Percentiles rank a stretch among this genome's conserved stretches.
phyloP scores from a whole-genome alignment of 1,140 invertebrate species.

The Drosophila nigrodunni region DNA sequence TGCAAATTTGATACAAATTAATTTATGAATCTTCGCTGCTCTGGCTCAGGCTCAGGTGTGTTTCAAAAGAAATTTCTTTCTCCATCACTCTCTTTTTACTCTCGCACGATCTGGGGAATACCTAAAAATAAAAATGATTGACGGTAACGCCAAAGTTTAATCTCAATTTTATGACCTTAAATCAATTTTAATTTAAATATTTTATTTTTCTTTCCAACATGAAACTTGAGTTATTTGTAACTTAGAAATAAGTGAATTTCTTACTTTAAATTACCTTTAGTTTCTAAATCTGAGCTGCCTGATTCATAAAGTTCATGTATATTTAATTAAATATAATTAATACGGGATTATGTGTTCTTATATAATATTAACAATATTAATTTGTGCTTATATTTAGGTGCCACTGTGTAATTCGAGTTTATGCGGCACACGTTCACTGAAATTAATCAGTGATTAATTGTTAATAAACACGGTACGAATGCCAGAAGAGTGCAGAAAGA shows the following conservation, averaged over 20 bases:
- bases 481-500: not conserved
- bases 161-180: not conserved
- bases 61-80: constrained; percentile 69
- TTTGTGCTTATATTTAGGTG: not conserved
- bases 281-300: too few species aligned
- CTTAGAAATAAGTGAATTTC: too few species aligned
- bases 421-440: constrained; percentile 39
- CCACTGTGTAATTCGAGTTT: not conserved
- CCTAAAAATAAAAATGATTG: constrained; percentile 20
- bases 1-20: constrained; percentile 71
- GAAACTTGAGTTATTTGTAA: too few species aligned
- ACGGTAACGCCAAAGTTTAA: constrained; percentile 6
- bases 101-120: constrained; percentile 62
- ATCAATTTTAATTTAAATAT: not conserved
- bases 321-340: too few species aligned
- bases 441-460: constrained; percentile 80
- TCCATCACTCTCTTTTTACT: constrained; percentile 27
- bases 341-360: not conserved
- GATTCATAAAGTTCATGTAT: too few species aligned
- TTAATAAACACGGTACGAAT: constrained; percentile 56
- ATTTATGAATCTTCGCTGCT: constrained; percentile 57
- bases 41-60: constrained; percentile 6
- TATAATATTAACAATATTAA: not conserved
- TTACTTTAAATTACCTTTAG: too few species aligned
- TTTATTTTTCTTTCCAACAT: not conserved